Evolutionary conservation across 2,797 vertebrate genomes (phyloP), one percentile per base, ranked within the genome.

Genomic region (Emydoidea blandingii): DNA sequence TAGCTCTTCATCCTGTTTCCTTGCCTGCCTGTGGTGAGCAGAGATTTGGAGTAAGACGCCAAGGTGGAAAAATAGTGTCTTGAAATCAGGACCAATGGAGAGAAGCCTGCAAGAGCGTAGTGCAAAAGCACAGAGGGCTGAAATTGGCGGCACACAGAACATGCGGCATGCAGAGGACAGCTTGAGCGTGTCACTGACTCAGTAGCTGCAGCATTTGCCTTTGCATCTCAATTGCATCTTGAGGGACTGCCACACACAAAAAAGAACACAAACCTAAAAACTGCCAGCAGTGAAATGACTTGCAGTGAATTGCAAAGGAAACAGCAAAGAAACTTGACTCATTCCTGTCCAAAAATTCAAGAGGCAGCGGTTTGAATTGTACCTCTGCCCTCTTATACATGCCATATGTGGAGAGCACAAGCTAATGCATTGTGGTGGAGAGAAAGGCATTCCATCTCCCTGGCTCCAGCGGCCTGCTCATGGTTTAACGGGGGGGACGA

Each of bases 271-370:
- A 68, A 6, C 9, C 19, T 68, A n/a, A 37, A 21, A 68, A 37
- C 18, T 21, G 18, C 65, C 65, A 18, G 8, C 62, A 65, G 41
- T 41, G 41, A 41, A 10, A 65, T n/a, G 3, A 65, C 8, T 19
- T n/a, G 37, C 88, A 54, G 80, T 52, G 83, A 68, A 83, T 65
- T 81, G 79, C 62, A 84, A 88, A 81, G 94, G 34, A 94, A 52
- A 54, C 83, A 68, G 16, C 57, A 49, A 82, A 86, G 84, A 86
- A 81, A 81, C 62, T 23, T 23, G 57, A 72, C 83, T 31, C 50
- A 34, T 9, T 47, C 37, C 21, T 56, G 50, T 44, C 62, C 79
- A 83, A 37, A 29, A 25, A 53, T 85, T 44, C 76, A 44, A 80
- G 86, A 37, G 21, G 81, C 50, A 44, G 59, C 62, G 79, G 74